Evolutionary conservation across 2,113 vertebrate species (phyloP), one percentile per base, ranked within the genome.

Genomic region (Petrocephalus zakoni): DNA sequence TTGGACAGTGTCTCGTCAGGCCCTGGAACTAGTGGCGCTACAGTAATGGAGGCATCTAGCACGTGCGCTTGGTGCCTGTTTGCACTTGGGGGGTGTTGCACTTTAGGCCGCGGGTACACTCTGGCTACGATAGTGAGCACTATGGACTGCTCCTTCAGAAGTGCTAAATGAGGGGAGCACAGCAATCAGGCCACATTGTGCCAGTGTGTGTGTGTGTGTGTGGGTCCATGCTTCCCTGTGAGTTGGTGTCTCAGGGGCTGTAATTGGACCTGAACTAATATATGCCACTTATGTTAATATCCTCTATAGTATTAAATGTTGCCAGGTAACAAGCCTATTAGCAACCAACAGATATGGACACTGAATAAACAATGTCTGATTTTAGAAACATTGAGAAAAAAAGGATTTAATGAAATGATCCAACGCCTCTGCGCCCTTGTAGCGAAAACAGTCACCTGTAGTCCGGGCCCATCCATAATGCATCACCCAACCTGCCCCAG

Each of bases 91-190:
- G 92, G 91, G 89, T 90, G 91, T 93, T 92, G 88, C 90, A 90
- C 86, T 90, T 92, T 90, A 90, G 91, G 82, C 90, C 90, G 58
- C 88, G 92, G 88, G 91, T 89, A 92, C 92, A 93, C 94, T 94
- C 93, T 91, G 93, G 84, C 90, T 92, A 81, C 90, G 90, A 94
- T 92, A 85, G 75, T 87, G 93, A 90, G 90, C 88, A 68, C 87
- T 51, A 64, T 90, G 87, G 91, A 91, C 78, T 53, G 89, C 68
- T 90, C 89, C 52, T 19, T 85, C 52, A 88, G 84, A 91, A 93
- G 93, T 92, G 92, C 93, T 94, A 94, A 94, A 94, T 91, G 93
- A 94, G 92, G 86, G 87, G 90, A 93, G 91, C 93, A 8, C 78
- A 53, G 88, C 64, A 75, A 86, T 78, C 88, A 55, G 84, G 25